Percentiles rank a stretch among this genome's conserved stretches.
These are phyloP conservation scores for Buathra laborator DNA, from an alignment of 2,888 invertebrate genomes.

Conservation along the genomic window DNA sequence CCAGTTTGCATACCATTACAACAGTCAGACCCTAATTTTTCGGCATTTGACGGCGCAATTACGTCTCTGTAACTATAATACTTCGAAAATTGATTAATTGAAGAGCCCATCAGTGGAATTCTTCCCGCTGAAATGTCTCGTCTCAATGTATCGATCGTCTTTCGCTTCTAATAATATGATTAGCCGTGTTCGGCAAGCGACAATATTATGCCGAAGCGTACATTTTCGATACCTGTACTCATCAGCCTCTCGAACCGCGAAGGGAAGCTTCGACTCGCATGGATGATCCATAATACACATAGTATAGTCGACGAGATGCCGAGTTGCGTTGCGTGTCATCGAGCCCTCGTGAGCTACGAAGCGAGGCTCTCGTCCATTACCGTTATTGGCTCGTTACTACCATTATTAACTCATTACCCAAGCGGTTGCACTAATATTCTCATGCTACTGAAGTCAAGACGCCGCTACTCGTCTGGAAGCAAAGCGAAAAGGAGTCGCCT, in stretches of 20 bases:
- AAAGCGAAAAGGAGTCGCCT: slow-evolving; percentile 18
- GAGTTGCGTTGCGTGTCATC: slow-evolving; percentile 53
- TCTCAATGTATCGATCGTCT: slow-evolving; percentile 40
- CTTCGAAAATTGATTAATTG: slow-evolving; percentile 27
- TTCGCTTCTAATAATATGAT: slow-evolving; percentile 57
- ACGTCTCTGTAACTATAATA: not conserved
- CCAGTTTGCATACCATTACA: not conserved
- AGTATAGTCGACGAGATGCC: slow-evolving; percentile 14
- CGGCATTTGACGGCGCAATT: not conserved
- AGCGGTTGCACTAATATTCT: slow-evolving; percentile 64
- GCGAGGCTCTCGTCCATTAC: slow-evolving; percentile 75
- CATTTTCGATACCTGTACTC: slow-evolving; percentile 58
- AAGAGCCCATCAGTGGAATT: slow-evolving; percentile 33
- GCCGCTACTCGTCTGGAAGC: slow-evolving; percentile 44
- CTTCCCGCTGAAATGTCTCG: slow-evolving; percentile 21
- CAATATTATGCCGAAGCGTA: slow-evolving; percentile 59
- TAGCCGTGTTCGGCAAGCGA: slow-evolving; percentile 48
- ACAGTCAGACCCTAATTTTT: not conserved
- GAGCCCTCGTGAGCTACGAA: slow-evolving; percentile 37
- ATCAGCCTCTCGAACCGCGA: slow-evolving; percentile 17
- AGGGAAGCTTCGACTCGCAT: slow-evolving; percentile 38
- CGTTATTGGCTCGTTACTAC: slow-evolving; percentile 78
- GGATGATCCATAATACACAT: slow-evolving; percentile 54
- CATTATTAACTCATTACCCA: slow-evolving; percentile 78
- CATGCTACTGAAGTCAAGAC: not conserved